Conservation (phyloP, 2,888 invertebrate species). For the Mythimna impura region DNA sequence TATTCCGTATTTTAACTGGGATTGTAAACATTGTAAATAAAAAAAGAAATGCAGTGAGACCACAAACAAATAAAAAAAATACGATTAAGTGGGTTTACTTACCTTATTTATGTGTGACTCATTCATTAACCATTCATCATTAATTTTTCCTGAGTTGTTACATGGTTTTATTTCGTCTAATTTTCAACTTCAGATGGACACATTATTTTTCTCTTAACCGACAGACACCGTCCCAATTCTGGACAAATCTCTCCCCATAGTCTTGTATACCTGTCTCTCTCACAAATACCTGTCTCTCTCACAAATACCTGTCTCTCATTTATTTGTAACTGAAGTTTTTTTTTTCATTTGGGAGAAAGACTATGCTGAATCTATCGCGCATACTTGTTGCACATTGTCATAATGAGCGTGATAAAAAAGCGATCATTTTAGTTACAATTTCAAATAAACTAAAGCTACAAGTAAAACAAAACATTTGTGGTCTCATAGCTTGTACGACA, state of each 20-base stretch:
- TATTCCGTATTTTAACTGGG: conserved; percentile 36
- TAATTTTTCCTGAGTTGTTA: neutral
- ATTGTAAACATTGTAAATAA: conserved; percentile 49
- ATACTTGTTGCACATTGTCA: neutral
- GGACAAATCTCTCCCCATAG: neutral
- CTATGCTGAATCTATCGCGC: neutral
- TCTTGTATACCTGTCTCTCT: neutral
- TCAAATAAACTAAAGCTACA: neutral
- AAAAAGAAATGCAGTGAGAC: conserved; percentile 58
- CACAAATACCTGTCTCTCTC: neutral
- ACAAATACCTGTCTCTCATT: too few species aligned
- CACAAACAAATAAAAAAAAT: conserved; percentile 42
- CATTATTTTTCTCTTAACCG: neutral
- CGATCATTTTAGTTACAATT: neutral
- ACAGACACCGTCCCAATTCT: neutral
- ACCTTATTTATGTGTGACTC: conserved; percentile 6
- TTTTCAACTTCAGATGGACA: neutral
- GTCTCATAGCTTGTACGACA: conserved; percentile 64
- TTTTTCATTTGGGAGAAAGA: neutral
- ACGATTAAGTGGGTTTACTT: conserved; percentile 13
- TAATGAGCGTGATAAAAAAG: neutral
- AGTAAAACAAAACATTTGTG: conserved; percentile 63
- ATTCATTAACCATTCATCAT: conserved; percentile 1
- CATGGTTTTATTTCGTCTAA: neutral
- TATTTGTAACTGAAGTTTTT: neutral